Base-by-base conservation (phyloP, 2,113 vertebrate species). In the Hiodon tergisus region DNA sequence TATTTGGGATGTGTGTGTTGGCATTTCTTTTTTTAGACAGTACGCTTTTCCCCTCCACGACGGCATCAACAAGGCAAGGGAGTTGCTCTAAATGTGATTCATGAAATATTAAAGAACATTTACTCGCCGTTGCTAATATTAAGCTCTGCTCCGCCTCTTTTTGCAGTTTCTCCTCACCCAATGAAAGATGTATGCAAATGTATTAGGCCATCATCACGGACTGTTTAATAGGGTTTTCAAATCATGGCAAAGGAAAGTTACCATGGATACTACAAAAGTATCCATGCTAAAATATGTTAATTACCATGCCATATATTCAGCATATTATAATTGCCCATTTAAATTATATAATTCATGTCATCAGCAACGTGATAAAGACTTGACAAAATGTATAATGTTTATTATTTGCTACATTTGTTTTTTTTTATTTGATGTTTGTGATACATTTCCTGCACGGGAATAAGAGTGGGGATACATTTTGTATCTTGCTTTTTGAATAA, bases 251-350 rank as follows among this genome's bases (percentile, higher is more conserved):
- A 82, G 82, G 81, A 82, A 88, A 81, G 90, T 92, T 92, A 86
- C 89, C 89, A 90, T 92, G 89, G 91, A 89, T 89, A 91, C 89
- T 78, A 82, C 87, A 89, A 88, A 90, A 89, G 87, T 88, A 86
- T 85, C 5, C n/a, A 61, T 68, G 53, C 51, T 68, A 46, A 76
- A 76, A 76, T 31, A 31, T 76, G 66, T 69, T 69, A 67, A 75
- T 75, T 58, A 75, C 17, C 73, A 67, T 75, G 65, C 68, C 65
- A 75, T 75, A 52, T 67, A 75, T 67, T 75, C 63, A 87, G 88
- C 88, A 85, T 85, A 88, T 91, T 88, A 86, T 89, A 90, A 90
- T 90, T 87, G 88, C 84, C 87, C 86, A 86, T 87, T 89, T 79
- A 83, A 83, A 82, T 86, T 76, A 80, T 82, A 82, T 85, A 83